A percentile compares a stretch with the other conserved stretches of the same genome.
phyloP scores from a whole-genome alignment of 2,797 vertebrate species.

The Paratrypauchen microcephalus region DNA sequence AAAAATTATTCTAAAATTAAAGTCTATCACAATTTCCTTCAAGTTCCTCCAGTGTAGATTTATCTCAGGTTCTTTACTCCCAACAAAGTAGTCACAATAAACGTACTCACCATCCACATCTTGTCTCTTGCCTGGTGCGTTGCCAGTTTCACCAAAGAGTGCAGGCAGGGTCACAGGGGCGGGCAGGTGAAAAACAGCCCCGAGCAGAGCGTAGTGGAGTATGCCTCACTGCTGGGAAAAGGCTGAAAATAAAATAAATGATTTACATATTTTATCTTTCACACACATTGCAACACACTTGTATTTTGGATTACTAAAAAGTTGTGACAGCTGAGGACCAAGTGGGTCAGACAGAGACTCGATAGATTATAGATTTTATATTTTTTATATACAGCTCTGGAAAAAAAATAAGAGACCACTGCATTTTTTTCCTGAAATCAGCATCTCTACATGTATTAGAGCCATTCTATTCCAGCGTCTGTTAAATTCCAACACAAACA shows the following conservation, averaged over 20 bases:
- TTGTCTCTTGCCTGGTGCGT: not conserved
- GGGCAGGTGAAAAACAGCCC: conserved; percentile 2
- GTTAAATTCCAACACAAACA: too few relatives aligned
- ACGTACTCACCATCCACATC: not conserved
- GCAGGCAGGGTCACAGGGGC: not conserved
- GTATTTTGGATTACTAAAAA: not conserved
- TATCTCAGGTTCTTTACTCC: not conserved
- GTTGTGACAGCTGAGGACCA: not conserved
- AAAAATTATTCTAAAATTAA: not conserved
- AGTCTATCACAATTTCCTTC: not conserved
- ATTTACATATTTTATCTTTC: not conserved
- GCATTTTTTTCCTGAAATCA: too few relatives aligned
- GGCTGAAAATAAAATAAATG: not conserved
- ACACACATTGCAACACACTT: not conserved
- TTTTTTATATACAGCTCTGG: too few relatives aligned
- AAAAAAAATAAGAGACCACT: too few relatives aligned
- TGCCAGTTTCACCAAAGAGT: not conserved
- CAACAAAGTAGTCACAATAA: not conserved
- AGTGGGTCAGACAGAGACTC: not conserved
- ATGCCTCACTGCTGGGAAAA: not conserved
- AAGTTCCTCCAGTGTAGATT: not conserved
- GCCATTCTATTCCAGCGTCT: too few relatives aligned
- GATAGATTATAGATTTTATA: not conserved
- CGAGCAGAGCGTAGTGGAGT: not conserved
- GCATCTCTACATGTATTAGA: too few relatives aligned